Evolutionary conservation across 2,797 vertebrate genomes (phyloP), one percentile per base, ranked within the genome.

Genomic region (Moxostoma hubbsi): DNA sequence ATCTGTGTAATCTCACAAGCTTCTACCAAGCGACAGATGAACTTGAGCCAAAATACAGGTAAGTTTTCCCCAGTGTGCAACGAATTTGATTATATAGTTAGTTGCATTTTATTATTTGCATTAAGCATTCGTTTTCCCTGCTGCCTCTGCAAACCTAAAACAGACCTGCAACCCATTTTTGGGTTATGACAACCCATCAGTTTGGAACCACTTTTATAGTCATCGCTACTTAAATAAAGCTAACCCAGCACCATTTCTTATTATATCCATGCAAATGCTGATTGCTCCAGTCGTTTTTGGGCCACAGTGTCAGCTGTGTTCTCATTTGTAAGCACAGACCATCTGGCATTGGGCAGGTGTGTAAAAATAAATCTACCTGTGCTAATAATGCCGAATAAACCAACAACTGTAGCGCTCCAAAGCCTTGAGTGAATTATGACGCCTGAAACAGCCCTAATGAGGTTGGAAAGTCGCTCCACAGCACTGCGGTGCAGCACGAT

Each of bases 251-350:
- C 4, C 2, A 7, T 58, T 66, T 64, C 18, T 76, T 61, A 24
- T 24, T 24, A 24, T 46, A 13, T 6, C 36, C 72, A 47, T 78
- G 76, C 53, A 64, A 51, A 49, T 54, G 7, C 64, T 59, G 65
- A 64, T 62, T 77, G 71, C 61, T 57, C 66, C 62, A 80, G 71
- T 82, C 64, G n/a, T 77, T 86, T 86, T 82, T 87, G 74, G 75
- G 73, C 79, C 83, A 83, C 83, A 67, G 83, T 67, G 45, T 71
- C 73, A 75, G 45, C 61, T 15, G 45, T 47, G 50, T 65, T 78
- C 53, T 73, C 58, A 57, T 67, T 63, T 67, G 75, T 70, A 67
- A 73, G 67, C 77, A 80, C 76, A 84, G 74, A 45, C 75, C 59
- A 53, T 50, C 57, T 49, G 58, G 70, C 71, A 68, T 75, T 55